Evolutionary conservation across 2,888 invertebrate species (phyloP), one percentile per base, ranked within the genome.

Genomic region (Andrena minutula): DNA sequence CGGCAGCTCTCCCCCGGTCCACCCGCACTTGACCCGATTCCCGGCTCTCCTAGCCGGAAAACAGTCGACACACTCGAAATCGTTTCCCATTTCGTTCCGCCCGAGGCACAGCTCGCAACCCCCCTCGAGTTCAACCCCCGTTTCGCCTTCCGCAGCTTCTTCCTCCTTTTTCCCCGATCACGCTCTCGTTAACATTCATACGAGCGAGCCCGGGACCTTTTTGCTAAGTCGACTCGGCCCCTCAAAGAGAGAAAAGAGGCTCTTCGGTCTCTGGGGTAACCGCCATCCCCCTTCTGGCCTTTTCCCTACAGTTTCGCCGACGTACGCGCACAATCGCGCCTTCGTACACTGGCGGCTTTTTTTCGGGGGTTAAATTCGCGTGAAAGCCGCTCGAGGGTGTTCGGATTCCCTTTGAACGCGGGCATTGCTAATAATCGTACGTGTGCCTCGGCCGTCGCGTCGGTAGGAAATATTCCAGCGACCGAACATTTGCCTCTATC

Each of bases 121-220:
- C 28, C 35, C 10, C 32, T 26, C 65, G 56, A 12, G 23, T 49
- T 20, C 63, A n/a, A 75, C 71, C 68, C 53, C 61, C 26, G n/a
- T 49, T 58, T 32, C 64, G 10, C 20, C 60, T 35, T 35, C 66
- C 2, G 64, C 35, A 49, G 56, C 61, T 61, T 41, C 53, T 32
- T 56, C 30, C 61, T 20, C 23, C 60, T 47, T 69, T 74, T 82
- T 85, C 74, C 66, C 79, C 84, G 85, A 87, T 88, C 87, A 77
- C 83, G 87, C 79, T 73, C 87, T 89, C 86, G 87, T 89, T 89
- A 89, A 86, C 86, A 87, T 89, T 88, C 88, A 84, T 87, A 85
- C 86, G 72, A 82, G 85, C 77, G 79, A 75, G 79, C 75, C 60
- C 81, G 65, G 63, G 79, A 81, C 81, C 88, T 82, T 86, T 89